A percentile compares a stretch with the other conserved stretches of the same genome.
These are phyloP conservation scores for Suricata suricatta DNA, from an alignment of 2,113 vertebrate genomes.

Conservation along the genomic window DNA sequence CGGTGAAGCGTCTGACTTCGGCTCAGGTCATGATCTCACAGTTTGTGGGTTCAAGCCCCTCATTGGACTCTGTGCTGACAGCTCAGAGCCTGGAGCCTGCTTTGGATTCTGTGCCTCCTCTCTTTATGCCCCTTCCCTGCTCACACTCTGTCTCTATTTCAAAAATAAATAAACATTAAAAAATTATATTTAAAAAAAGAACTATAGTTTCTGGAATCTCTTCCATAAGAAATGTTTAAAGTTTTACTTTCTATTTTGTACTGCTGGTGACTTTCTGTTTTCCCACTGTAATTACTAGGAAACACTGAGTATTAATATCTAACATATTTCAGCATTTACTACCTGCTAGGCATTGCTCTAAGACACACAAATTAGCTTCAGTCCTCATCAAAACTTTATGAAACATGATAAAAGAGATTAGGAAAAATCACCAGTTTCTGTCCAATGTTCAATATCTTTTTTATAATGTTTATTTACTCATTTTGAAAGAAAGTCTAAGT, in stretches of 20 bases:
- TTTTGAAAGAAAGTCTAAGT: no score
- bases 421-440: not conserved
- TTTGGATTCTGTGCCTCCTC: no score
- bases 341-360: not conserved
- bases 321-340: not conserved
- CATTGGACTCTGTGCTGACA: no score
- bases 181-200: not conserved
- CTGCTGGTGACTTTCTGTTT: not conserved
- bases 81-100: no score
- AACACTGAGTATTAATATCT: not conserved
- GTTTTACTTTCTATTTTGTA: not conserved
- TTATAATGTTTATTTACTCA: not conserved
- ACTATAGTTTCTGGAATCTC: not conserved
- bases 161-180: no score
- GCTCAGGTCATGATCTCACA: no score
- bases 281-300: not conserved
- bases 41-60: no score
- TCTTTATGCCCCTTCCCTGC: no score
- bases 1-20: no score
- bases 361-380: not conserved
- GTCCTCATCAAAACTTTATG: not conserved
- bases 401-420: not conserved
- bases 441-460: not conserved
- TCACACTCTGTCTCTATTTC: no score
- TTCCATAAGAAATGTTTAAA: not conserved